Base-by-base conservation (phyloP, 2,888 invertebrate genomes). In the Tipula vernalis region DNA sequence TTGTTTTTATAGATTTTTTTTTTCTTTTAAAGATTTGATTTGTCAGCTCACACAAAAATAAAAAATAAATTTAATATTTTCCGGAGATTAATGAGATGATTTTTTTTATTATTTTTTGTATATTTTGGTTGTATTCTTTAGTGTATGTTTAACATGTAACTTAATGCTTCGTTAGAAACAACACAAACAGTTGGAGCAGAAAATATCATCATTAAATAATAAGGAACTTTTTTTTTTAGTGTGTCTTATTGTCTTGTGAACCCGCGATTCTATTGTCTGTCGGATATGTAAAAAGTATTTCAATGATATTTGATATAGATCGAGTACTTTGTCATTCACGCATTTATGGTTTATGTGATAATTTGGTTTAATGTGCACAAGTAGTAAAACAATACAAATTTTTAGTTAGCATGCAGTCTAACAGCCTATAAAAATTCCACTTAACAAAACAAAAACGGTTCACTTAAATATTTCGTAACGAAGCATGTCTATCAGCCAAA, bases 121-220 rank as follows among this genome's bases (percentile, higher is more conserved):
- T 28, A 28, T n/a, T 51, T 15, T 51, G 51, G 51, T 51, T 51
- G n/a, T 51, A 0, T 51, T 71, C 28, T 71, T 8, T 71, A 15
- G 28, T n/a, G 28, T 28, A 28, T 71, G 71, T 71, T 71, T 28
- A 71, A 71, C 71, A 71, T 71, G 71, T 71, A 71, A 71, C 71
- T 28, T 71, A 71, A 71, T 71, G 71, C 71, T 71, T 71, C 28
- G 71, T 10, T 71, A 71, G 28, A 71, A 71, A 28, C 28, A 71
- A 71, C 71, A 71, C 71, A 71, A 71, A 71, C 71, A 71, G 71
- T 71, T 71, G 71, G 71, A 71, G 71, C 71, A 71, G 71, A 71
- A 71, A 71, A 71, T 71, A 71, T 71, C 28, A 71, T 71, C 71
- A 71, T 71, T 71, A 71, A 71, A 28, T 71, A 28, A 5, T 39